Evolutionary conservation across 2,113 vertebrate genomes (phyloP).

Genomic region (Cinclus cinclus): DNA sequence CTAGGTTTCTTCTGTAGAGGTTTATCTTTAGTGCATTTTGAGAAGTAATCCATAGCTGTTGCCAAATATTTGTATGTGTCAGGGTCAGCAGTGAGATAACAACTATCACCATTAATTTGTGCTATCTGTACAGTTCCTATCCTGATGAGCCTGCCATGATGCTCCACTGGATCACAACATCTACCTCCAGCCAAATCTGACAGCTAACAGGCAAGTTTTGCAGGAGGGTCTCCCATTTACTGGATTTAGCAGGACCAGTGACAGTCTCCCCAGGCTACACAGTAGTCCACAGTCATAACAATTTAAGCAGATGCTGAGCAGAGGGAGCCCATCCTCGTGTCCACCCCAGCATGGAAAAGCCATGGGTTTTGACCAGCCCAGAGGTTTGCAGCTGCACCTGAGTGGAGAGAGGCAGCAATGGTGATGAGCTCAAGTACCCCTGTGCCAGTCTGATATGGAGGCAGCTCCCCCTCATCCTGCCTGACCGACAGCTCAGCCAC

Average conservation of each 20-base stretch:
- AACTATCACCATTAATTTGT: conserved; percentile 51
- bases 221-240: not conserved
- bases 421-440: not conserved
- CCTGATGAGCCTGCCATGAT: not conserved
- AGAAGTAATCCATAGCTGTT: conserved; percentile 29
- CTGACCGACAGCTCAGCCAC: not conserved
- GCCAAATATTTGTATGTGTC: conserved; percentile 36
- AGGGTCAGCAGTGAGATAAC: conserved; percentile 31
- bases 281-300: not conserved
- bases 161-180: not conserved
- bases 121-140: not conserved
- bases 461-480: not conserved
- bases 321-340: not conserved
- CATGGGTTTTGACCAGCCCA: not conserved
- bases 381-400: not conserved
- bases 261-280: not conserved
- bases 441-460: not conserved
- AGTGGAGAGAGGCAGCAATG: not conserved
- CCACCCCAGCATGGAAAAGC: not conserved
- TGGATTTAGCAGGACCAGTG: not conserved
- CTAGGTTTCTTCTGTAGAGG: conserved; percentile 35
- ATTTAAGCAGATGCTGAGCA: not conserved
- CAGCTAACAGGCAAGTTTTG: not conserved
- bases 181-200: not conserved
- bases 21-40: conserved; percentile 40